Base-by-base conservation (phyloP, 2,797 vertebrate genomes). In the Sebastes vulpes region DNA sequence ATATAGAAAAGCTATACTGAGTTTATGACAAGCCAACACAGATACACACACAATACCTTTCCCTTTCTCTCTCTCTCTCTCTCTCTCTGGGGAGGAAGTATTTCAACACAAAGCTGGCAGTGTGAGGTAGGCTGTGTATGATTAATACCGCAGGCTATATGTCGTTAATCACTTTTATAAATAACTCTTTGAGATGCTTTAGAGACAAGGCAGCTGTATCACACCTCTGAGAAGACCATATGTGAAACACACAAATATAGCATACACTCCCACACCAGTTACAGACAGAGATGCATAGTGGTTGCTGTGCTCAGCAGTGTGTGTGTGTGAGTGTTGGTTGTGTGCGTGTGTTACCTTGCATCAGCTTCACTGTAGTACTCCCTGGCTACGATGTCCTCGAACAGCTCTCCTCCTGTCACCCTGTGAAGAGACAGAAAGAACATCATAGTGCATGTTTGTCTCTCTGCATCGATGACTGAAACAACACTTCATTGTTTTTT, bases 331-430 rank as follows among this genome's bases (percentile, higher is more conserved):
- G 71, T 58, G 70, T 35, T 32, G 31, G 31, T 32, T 32, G 32
- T 35, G 32, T 12, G 32, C 1, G 32, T 70, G 72, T 59, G 57
- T 83, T 95, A 99, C 98, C 98, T 99, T 95, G 98, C 98, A 90
- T 99, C 98, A 0, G 98, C 98, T 85, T 99, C 98, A 0, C 98
- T 99, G 96, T 99, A 99, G 92, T 99, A 99, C 77, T 99, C 98
- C 89, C 98, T 97, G 91, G 98, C 98, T 90, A 99, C 98, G 0
- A 99, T 99, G 93, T 99, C 98, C 90, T 99, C 98, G 88, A 99
- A 99, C 53, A 99, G 96, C 91, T 99, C 98, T 75, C 98, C 98
- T 0, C 98, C 98, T 0, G 98, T 99, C 85, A 95, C 94, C 72
- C 95, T 94, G 79, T 52, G 71, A 86, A 84, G 60, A 77, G 31